Base-by-base conservation (phyloP, 2,888 invertebrate species). In the Xanthorhoe spadicearia region DNA sequence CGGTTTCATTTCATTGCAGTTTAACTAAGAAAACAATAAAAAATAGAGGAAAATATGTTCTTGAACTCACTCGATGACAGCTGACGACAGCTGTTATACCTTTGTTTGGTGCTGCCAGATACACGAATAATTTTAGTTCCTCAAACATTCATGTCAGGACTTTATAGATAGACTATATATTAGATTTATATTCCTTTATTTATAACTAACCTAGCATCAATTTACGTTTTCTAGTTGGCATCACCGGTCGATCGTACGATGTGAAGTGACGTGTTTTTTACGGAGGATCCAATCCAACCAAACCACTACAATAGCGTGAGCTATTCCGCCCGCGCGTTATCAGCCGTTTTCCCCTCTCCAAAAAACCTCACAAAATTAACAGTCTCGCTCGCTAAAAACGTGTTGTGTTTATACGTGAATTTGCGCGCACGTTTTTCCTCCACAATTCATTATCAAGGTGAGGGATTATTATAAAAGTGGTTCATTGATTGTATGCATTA, bases 361-460 rank as follows among this genome's bases (percentile, higher is more conserved):
- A 75, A 74, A 75, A 75, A 74, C 74, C 74, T 73, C 66, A 65
- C 61, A 64, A 69, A 75, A 72, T 76, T 77, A 77, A 74, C 76
- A 83, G 77, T 82, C 66, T 75, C 53, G 69, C 66, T 75, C 53
- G 69, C 70, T 69, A 61, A 71, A 70, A 74, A 70, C 74, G 74
- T 71, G 69, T 72, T 71, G 77, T 74, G 72, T 70, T 68, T 70
- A 64, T 67, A 69, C 75, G 75, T 66, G 57, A 58, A 66, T 60
- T 63, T 60, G 66, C 60, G 64, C 32, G 35, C 58, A 64, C 68
- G 61, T 64, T 69, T 73, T 74, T 49, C 58, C 70, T 58, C 19
- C 70, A 66, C 70, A 69, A 74, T 78, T 81, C 72, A 79, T 70
- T 74, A 59, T 72, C 74, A 84, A 86, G 87, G 86, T 86, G 81